phyloP scores from a whole-genome alignment of 92 coral and sea anemone species.

The Diadumene lineata region DNA sequence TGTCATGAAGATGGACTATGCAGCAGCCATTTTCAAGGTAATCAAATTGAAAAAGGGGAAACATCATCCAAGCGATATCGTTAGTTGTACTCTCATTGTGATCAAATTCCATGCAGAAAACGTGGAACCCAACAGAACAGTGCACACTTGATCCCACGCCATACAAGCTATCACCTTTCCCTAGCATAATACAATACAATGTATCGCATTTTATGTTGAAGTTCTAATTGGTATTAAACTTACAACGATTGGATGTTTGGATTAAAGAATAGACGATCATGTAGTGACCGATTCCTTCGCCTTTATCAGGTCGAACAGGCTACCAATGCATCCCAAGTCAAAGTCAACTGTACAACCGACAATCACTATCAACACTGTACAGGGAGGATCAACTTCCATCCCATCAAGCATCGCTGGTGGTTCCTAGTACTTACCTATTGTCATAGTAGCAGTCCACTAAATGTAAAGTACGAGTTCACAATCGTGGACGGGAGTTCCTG shows the following conservation, averaged over 20 bases:
- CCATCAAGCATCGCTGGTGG: constrained; percentile 62
- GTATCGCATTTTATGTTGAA: too few relatives aligned
- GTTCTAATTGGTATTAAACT: too few relatives aligned
- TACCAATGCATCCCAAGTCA: background rate
- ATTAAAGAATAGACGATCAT: too few relatives aligned
- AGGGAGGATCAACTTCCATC: constrained; percentile 43
- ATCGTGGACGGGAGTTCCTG: constrained; percentile 67
- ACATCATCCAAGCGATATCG: too few relatives aligned
- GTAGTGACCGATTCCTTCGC: too few relatives aligned
- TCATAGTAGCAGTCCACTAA: constrained; percentile 34
- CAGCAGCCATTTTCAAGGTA: constrained; percentile 11
- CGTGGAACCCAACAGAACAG: too few relatives aligned
- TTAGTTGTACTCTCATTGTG: too few relatives aligned
- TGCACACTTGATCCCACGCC: too few relatives aligned
- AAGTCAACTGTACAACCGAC: background rate
- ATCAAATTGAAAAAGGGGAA: background rate
- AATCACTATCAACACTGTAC: constrained; percentile 53
- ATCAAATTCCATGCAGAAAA: too few relatives aligned
- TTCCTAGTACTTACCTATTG: constrained; percentile 68
- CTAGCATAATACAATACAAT: too few relatives aligned
- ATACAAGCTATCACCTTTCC: too few relatives aligned
- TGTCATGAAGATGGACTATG: constrained; percentile 41
- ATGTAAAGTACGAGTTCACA: constrained; percentile 47
- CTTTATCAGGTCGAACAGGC: background rate
- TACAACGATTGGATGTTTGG: too few relatives aligned